Base-by-base conservation (phyloP, 1,140 invertebrate species). In the Eurytemora carolleeae region DNA sequence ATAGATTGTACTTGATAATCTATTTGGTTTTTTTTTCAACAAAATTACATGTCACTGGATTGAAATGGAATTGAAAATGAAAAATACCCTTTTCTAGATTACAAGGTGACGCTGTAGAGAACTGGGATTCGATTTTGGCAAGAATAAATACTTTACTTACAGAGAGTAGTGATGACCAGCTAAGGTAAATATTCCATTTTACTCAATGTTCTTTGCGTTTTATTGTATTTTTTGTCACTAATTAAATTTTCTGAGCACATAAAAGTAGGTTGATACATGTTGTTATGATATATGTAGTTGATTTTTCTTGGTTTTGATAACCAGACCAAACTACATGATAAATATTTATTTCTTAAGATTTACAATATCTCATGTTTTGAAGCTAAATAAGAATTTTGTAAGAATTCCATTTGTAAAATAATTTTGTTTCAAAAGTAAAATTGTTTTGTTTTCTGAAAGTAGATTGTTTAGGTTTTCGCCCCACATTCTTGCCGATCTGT, bases 401-500 rank as follows among this genome's bases (percentile, higher is more conserved):
- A 18, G 54, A 23, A 61, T 26, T 20, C 18, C n/a, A 24, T n/a
- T 53, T 65, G 22, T 64, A 25, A 57, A 17, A 53, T 52, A 65
- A 65, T 65, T 61, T 65, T 1, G 31, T 57, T 7, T 62, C 26
- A 22, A 57, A 24, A 24, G n/a, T 12, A 21, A 12, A 7, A 44
- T 12, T 44, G n/a, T 12, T n/a, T n/a, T 44, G n/a, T 12, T 44
- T 44, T 44, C 7, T 44, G 26, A 55, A 1, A 24, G 25, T 18
- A n/a, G n/a, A n/a, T 24, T 63, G 19, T 69, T 23, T 60, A 74
- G 73, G 53, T 71, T 70, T 70, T 69, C 60, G 55, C 70, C 53
- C 65, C 69, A 26, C 68, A 68, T 58, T 70, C 72, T 24, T 81
- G 83, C 85, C 57, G 86, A 91, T 69, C 73, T 92, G 31, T 92